Conservation (phyloP, 1,140 invertebrate genomes). For the Drosophila fuyamai region DNA sequence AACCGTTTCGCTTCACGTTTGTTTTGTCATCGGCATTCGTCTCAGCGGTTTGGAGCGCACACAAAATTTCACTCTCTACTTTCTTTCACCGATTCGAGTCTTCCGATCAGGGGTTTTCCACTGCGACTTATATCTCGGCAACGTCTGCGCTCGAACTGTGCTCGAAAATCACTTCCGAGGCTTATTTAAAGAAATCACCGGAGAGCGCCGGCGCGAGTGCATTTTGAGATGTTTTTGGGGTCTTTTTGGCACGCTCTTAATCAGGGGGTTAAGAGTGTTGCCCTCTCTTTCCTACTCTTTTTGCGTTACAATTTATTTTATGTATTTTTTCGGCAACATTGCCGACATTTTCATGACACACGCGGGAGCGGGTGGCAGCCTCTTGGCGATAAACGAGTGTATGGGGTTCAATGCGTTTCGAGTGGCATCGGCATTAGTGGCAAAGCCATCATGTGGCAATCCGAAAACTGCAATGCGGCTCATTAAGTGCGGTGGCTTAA, state of each 20-base stretch:
- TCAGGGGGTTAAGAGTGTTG: constrained; percentile 46
- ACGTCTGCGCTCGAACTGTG: constrained; percentile 75
- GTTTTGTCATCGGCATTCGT: constrained; percentile 54
- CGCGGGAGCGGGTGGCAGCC: not conserved
- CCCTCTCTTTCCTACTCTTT: constrained; percentile 33
- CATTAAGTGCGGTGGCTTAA: constrained; percentile 55
- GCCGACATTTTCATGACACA: constrained; percentile 33
- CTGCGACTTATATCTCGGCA: constrained; percentile 61
- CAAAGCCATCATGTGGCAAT: constrained; percentile 55
- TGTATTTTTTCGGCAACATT: constrained; percentile 47
- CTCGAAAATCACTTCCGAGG: constrained; percentile 53
- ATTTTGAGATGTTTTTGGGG: constrained; percentile 28
- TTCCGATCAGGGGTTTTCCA: constrained; percentile 9
- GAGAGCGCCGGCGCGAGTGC: constrained; percentile 44
- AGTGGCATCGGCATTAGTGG: constrained; percentile 54
- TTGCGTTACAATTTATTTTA: constrained; percentile 47
- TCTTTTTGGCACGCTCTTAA: constrained; percentile 49
- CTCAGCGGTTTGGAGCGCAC: constrained; percentile 31
- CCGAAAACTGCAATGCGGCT: constrained; percentile 57
- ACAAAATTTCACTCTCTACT: constrained; percentile 74
- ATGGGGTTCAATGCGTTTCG: constrained; percentile 73
- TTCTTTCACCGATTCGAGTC: constrained; percentile 60
- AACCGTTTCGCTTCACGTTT: constrained; percentile 56
- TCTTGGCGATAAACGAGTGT: constrained; percentile 30
- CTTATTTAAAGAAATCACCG: constrained; percentile 74